Conservation (phyloP, 1,140 invertebrate species). For the Chironomus tepperi region DNA sequence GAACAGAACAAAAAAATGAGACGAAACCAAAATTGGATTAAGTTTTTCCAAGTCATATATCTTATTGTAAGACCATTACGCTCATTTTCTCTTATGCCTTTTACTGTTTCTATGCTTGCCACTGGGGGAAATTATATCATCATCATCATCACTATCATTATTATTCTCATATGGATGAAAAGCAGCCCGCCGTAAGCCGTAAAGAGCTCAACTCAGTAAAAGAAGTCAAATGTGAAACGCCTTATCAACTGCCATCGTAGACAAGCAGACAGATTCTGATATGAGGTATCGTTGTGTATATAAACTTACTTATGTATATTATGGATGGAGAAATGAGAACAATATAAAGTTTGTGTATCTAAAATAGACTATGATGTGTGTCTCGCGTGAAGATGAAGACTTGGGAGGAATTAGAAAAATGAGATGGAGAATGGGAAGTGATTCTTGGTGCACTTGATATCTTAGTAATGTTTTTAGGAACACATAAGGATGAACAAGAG, state of each 20-base stretch:
- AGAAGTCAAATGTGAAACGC: constrained; percentile 6
- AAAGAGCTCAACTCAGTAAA: neutral
- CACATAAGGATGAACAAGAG: no score
- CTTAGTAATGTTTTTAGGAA: no score
- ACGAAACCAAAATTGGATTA: constrained; percentile 20
- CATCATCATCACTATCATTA: neutral
- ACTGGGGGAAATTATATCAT: neutral
- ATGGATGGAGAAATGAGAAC: no score
- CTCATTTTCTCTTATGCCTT: neutral
- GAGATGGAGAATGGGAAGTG: no score
- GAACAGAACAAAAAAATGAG: neutral
- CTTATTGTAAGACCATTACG: constrained; percentile 13
- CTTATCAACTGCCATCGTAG: neutral
- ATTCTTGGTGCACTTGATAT: no score
- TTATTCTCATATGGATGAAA: constrained; percentile 1
- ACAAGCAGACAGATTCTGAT: neutral
- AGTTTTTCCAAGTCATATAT: constrained; percentile 5
- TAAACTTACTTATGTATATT: no score
- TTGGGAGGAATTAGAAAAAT: no score
- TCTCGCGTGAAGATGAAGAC: no score
- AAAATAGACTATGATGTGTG: no score
- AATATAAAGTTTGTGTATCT: no score
- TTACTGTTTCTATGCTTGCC: neutral
- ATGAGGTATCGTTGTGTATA: no score
- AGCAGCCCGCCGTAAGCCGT: neutral